Evolutionary conservation across 2,797 vertebrate genomes (phyloP), one percentile per base, ranked within the genome.

Genomic region (Meriones psammophilus): DNA sequence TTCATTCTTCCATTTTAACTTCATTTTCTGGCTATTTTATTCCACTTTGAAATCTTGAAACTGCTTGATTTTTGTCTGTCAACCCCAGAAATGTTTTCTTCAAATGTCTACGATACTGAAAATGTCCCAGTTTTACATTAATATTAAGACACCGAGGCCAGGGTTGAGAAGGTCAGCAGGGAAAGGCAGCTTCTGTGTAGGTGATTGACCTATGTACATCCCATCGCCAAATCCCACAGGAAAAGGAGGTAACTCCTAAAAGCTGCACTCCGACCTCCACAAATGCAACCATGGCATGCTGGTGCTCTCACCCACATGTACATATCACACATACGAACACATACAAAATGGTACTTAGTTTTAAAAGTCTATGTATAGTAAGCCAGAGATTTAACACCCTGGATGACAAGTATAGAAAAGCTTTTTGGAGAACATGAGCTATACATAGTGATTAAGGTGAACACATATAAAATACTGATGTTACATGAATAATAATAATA

Each of bases 1-100:
- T 54, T 74, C 60, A 68, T 46, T 42, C 83, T 89, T 96, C 24
- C 33, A 81, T 83, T 85, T 83, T 78, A 92, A 89, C 68, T 22
- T 73, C 79, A 86, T 42, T 64, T 79, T 10, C 77, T 30, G 80
- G 17, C 3, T 73, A 46, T 77, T 66, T 88, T 39, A 15, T 81
- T 94, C 95, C 56, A 74, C n/a, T 33, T 84, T 36, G 5, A 18
- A 83, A 20, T 5, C 15, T 83, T 68, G 50, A 96, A 64, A 36
- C 24, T 64, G 84, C 15, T 79, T 91, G n/a, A 26, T 80, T 94
- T 58, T 85, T 77, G 80, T 71, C 80, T 50, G 50, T 66, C 71
- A 90, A 74, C 2, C 17, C 73, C 20, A 92, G 36, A 90, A 79
- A 30, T 39, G 9, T 56, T 60, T 42, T 85, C 28, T 95, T 83